Conservation (phyloP, 2,113 vertebrate genomes). For the Emydura subglobosa region DNA sequence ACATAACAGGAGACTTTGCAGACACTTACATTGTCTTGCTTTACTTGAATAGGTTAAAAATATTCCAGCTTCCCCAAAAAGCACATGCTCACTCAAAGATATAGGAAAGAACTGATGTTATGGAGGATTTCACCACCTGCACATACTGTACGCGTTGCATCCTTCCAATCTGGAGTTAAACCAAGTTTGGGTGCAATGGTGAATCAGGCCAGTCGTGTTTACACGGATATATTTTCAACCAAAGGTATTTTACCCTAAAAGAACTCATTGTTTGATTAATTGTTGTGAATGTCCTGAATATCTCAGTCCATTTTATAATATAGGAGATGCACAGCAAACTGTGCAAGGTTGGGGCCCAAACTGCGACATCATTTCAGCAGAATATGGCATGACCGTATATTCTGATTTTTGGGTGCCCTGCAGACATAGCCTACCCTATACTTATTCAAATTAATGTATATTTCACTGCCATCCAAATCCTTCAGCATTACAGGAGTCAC, state of each 20-base stretch:
- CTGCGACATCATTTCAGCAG: neutral
- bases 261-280: slow-evolving; percentile 33
- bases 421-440: neutral
- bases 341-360: neutral
- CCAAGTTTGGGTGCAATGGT: neutral
- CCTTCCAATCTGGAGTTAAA: neutral
- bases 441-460: neutral
- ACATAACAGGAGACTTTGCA: neutral
- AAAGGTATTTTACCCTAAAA: slow-evolving; percentile 13
- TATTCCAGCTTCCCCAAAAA: slow-evolving; percentile 11
- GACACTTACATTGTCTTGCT: slow-evolving; percentile 16
- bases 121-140: slow-evolving; percentile 20
- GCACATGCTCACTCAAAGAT: neutral
- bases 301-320: slow-evolving; percentile 27
- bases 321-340: neutral
- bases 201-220: slow-evolving; percentile 2
- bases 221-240: neutral
- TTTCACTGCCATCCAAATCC: neutral
- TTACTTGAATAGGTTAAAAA: slow-evolving; percentile 11
- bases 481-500: neutral
- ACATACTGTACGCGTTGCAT: neutral
- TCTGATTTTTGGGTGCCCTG: neutral
- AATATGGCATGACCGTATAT: neutral
- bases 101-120: neutral
- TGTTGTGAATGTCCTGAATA: neutral